Evolutionary conservation across 2,888 invertebrate genomes (phyloP), one percentile per base, ranked within the genome.

Genomic region (Tanytarsus gracilentus): DNA sequence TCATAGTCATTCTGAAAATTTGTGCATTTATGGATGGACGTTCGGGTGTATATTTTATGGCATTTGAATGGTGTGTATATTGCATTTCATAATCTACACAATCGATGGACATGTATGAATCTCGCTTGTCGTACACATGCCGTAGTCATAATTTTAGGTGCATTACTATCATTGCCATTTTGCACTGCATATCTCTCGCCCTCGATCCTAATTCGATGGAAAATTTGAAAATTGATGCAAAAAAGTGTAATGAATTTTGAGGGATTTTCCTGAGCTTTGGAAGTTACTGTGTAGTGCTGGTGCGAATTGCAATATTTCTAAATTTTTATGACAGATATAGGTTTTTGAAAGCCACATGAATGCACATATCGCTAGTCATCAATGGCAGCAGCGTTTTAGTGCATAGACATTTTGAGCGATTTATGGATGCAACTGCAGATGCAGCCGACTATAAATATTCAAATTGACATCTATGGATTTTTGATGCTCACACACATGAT

Each of bases 341-440:
- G 33, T 30, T 30, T 53, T 53, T 44, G 44, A 21, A 44, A 44
- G 16, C 44, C 44, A 18, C 44, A 18, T 11, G 16, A 9, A 44
- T 11, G 11, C 16, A 18, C 18, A 40, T 8, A 14, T 40, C 14
- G 16, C 14, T 51, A 29, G 51, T 14, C 5, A 9, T 21, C 33
- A 25, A 53, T 36, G 11, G 44, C 21, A 21, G 23, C 2, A 33
- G 2, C 11, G 53, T 21, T 9, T 23, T 14, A 53, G 53, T 33
- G n/a, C n/a, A n/a, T n/a, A n/a, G n/a, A n/a, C n/a, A 53, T 53
- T 53, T 44, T 53, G 53, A 36, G 25, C 53, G 53, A 53, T 52
- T 52, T 26, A 52, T 33, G 33, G 18, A 21, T 36, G 14, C 23
- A 14, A n/a, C 9, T 36, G 33, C 51, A 29, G 51, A 23, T 33